These are phyloP conservation scores for Neria commutata DNA, from an alignment of 2,888 invertebrate species.

Conservation along the genomic window DNA sequence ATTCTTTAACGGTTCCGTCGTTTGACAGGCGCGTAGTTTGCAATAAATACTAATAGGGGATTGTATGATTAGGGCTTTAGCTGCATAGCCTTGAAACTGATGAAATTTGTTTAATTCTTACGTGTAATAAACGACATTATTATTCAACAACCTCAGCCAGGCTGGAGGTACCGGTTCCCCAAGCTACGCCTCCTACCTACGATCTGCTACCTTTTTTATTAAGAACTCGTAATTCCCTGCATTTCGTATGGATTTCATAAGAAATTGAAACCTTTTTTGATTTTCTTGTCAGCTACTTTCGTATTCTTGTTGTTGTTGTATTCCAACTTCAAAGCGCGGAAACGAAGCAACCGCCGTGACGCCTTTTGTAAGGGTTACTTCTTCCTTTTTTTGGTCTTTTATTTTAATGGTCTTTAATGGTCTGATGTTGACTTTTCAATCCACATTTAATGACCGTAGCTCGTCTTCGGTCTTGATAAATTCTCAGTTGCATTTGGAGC, in stretches of 20 bases:
- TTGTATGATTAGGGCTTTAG: too few species aligned
- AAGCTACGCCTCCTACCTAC: too few species aligned
- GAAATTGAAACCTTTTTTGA: neutral
- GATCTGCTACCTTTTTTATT: too few species aligned
- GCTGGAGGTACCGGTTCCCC: too few species aligned
- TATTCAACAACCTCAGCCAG: too few species aligned
- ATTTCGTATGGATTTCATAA: neutral
- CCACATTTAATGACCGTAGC: constrained; percentile 6
- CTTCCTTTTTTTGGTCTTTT: constrained; percentile 3
- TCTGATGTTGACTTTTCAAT: constrained; percentile 31
- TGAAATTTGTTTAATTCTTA: too few species aligned
- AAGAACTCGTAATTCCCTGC: too few species aligned
- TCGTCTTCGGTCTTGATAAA: constrained; percentile 10
- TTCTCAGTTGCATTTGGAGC: constrained; percentile 21
- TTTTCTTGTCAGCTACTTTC: neutral
- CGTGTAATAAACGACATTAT: too few species aligned
- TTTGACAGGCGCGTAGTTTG: neutral
- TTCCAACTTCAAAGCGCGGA: constrained; percentile 35
- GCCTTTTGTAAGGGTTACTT: constrained; percentile 30
- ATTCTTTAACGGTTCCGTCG: neutral
- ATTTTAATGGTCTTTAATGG: constrained; percentile 8
- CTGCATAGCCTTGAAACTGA: too few species aligned
- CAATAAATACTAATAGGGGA: too few species aligned
- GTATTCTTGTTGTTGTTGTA: neutral
- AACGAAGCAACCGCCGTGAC: constrained; percentile 50